Conservation (phyloP, 1,140 invertebrate genomes). For the Aphidius gifuensis region DNA sequence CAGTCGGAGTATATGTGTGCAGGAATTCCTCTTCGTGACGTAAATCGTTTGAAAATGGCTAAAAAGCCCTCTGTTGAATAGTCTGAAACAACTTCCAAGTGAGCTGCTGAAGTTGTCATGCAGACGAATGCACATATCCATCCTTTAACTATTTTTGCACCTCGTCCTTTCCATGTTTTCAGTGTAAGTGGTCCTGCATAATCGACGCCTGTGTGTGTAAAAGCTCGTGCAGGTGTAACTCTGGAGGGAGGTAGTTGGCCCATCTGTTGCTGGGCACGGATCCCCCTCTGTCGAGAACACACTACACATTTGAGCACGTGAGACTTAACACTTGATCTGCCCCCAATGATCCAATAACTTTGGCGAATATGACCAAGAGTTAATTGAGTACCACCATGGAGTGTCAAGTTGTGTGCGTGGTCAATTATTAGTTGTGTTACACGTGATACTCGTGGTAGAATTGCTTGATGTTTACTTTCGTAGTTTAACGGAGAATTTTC, state of each 20-base stretch:
- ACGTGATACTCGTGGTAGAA: conserved; percentile 27
- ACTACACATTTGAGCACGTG: conserved; percentile 11
- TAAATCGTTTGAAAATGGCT: conserved; percentile 33
- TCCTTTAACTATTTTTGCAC: conserved; percentile 23
- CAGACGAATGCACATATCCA: conserved; percentile 36
- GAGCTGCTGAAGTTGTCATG: conserved; percentile 30
- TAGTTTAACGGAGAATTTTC: conserved; percentile 12
- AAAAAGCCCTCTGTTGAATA: conserved; percentile 34
- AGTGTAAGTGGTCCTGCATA: conserved; percentile 41
- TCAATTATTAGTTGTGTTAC: conserved; percentile 31
- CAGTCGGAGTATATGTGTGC: conserved; percentile 19
- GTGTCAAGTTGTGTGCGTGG: conserved; percentile 27
- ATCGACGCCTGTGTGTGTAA: conserved; percentile 35
- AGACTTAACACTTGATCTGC: conserved; percentile 15
- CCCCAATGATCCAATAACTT: conserved; percentile 32
- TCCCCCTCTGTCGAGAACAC: conserved; percentile 4
- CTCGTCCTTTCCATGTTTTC: conserved; percentile 28
- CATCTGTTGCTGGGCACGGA: conserved; percentile 26
- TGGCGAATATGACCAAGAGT: conserved; percentile 27
- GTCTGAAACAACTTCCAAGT: conserved; percentile 31
- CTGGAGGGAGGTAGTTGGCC: conserved; percentile 25
- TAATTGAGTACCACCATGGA: conserved; percentile 34
- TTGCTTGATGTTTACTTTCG: conserved; percentile 29
- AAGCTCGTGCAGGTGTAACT: conserved; percentile 25
- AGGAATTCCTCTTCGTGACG: conserved; percentile 27